Percentiles rank a stretch among this genome's conserved stretches.
Conservation (phyloP, 2,113 vertebrate species). For the Bos indicus region DNA sequence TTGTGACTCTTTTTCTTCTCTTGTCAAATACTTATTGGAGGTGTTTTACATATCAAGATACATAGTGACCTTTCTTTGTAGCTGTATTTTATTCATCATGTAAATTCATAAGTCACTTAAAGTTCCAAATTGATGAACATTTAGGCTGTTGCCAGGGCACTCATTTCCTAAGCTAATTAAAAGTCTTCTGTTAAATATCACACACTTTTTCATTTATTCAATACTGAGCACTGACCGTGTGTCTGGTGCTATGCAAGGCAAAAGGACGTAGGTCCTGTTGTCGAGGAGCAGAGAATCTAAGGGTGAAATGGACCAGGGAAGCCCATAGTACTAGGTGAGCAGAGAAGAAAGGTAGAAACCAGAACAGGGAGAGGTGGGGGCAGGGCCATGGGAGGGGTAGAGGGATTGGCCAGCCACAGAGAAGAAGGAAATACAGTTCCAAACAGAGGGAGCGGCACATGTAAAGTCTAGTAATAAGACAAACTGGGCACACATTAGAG, state of each 20-base stretch:
- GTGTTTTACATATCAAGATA: neutral
- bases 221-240: neutral
- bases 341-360: neutral
- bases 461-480: neutral
- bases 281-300: neutral
- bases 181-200: neutral
- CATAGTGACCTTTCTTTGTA: neutral
- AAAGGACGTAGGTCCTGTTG: neutral
- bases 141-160: neutral
- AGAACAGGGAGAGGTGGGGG: neutral
- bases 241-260: neutral
- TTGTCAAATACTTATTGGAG: neutral
- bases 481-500: neutral
- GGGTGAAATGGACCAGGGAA: neutral
- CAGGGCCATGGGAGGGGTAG: neutral
- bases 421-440: neutral
- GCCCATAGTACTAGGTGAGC: neutral
- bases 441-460: neutral
- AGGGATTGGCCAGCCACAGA: neutral
- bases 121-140: neutral
- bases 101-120: neutral
- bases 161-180: neutral
- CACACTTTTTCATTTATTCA: neutral
- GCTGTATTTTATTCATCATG: neutral
- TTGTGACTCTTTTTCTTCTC: neutral